Evolutionary conservation across 2,113 vertebrate genomes (phyloP).

Genomic region (Aramus guarauna): DNA sequence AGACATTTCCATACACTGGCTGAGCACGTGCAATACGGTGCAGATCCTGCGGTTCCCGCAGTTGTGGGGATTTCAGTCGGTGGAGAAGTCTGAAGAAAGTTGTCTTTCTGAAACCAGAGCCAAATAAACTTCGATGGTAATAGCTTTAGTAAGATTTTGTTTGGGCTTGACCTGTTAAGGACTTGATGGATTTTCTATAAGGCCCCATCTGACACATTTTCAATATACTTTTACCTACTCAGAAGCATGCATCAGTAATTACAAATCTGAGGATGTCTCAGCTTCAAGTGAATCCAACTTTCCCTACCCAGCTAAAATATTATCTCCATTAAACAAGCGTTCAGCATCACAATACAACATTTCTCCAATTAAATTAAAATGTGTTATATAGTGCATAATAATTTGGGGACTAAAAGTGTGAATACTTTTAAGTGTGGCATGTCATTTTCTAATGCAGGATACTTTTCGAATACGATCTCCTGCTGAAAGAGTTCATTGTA

Average conservation of each 20-base stretch:
- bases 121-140: neutral
- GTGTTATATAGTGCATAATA: neutral
- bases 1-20: neutral
- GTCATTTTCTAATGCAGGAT: conserved; percentile 47
- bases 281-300: conserved; percentile 10
- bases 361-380: conserved; percentile 21
- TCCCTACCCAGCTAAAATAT: neutral
- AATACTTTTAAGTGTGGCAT: conserved; percentile 30
- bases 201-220: neutral
- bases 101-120: neutral
- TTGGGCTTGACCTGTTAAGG: conserved; percentile 21
- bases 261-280: neutral
- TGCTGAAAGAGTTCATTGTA: conserved; percentile 40
- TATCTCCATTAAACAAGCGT: conserved; percentile 32
- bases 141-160: conserved; percentile 3
- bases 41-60: neutral
- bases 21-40: accelerated
- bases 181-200: conserved; percentile 25
- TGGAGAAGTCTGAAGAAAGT: neutral
- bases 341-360: neutral
- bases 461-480: conserved; percentile 48
- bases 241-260: neutral
- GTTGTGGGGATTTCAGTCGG: neutral
- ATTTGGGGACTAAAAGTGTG: neutral
- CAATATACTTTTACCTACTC: neutral